Conservation (phyloP, 2,888 invertebrate genomes). For the Noctua comes region DNA sequence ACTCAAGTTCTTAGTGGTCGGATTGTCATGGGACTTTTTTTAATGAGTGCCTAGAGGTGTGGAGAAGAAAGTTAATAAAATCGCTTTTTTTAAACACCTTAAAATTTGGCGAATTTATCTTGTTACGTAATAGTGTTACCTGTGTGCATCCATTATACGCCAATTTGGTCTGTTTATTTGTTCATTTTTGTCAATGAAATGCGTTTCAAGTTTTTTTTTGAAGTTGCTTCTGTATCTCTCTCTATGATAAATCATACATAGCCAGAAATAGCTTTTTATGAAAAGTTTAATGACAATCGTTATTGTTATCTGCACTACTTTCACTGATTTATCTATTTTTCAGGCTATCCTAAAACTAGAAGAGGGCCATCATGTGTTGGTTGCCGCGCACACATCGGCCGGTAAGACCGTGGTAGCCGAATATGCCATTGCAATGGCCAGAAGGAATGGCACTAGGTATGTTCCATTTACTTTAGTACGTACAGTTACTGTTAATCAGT, state of each 20-base stretch:
- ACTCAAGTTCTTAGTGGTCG: background rate
- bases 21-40: too few species aligned
- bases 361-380: constrained; percentile 98
- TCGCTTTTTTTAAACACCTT: too few species aligned
- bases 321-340: constrained; percentile 41
- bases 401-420: constrained; percentile 99
- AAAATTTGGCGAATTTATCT: too few species aligned
- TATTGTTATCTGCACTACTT: background rate
- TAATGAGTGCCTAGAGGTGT: too few species aligned
- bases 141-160: too few species aligned
- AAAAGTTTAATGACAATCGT: background rate
- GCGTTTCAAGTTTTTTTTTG: too few species aligned
- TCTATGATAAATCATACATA: background rate
- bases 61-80: too few species aligned
- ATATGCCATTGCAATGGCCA: constrained; percentile 99
- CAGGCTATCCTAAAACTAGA: constrained; percentile 98
- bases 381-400: constrained; percentile 99
- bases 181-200: too few species aligned
- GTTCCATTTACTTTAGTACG: background rate
- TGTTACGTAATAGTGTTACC: too few species aligned
- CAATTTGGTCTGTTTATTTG: too few species aligned
- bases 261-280: background rate
- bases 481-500: background rate
- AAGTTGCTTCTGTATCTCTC: too few species aligned
- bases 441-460: constrained; percentile 96